Base-by-base conservation (phyloP, 2,888 invertebrate genomes). In the Meteorus colon region DNA sequence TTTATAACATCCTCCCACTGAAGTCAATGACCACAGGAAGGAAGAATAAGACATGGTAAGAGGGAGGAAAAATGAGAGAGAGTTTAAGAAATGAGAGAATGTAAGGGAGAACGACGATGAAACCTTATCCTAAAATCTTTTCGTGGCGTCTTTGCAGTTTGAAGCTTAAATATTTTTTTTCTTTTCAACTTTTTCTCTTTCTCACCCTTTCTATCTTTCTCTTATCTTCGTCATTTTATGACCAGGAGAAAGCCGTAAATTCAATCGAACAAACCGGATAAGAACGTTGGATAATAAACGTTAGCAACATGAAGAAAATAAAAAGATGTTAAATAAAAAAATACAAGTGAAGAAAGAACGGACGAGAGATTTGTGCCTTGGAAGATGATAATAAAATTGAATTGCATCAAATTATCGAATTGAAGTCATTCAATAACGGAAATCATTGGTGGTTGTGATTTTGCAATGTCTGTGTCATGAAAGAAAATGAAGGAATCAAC, bases 81-180 rank as follows among this genome's bases (percentile, higher is more conserved):
- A 41, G 41, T 41, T 8, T 41, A 12, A 0, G 41, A 41, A 12
- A 19, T 8, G 10, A 55, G 55, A 19, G 19, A 55, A 19, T 55
- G 55, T 19, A 55, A 55, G 19, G n/a, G 41, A 60, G 67, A 60
- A 55, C 73, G 48, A 29, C 51, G 41, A 76, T 73, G 73, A 76
- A 76, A 68, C 63, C 69, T 76, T 76, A 76, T 76, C 76, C 72
- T 76, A 76, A 76, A 76, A 76, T 76, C 76, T 76, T 72, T 75
- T 63, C 41, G 71, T 66, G 60, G 51, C 55, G 62, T 48, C 45
- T 48, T 62, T 31, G 34, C 19, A 27, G 34, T 19, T 37, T 37
- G 31, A 73, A 66, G 37, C 66, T 55, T 66, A 19, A 45, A 63
- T 27, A 27, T n/a, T 37, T 41, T 63, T 65, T 69, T 29, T 63